Evolutionary conservation across 2,888 invertebrate genomes (phyloP).

Genomic region (Gandaritis pyraliata): DNA sequence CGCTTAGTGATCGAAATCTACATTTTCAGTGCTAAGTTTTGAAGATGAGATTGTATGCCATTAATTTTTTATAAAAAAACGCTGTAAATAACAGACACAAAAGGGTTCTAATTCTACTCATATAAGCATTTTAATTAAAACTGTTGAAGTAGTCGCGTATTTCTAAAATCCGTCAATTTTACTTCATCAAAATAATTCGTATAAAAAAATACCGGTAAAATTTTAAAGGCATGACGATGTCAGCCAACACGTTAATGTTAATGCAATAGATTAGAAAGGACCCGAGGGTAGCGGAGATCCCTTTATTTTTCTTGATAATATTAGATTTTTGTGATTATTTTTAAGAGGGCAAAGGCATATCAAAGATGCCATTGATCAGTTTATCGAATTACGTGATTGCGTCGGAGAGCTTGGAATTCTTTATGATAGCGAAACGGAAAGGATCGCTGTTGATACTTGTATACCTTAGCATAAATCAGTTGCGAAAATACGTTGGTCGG

Average conservation of each 20-base stretch:
- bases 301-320: conserved; percentile 70
- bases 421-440: conserved; percentile 22
- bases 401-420: conserved; percentile 38
- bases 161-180: no score
- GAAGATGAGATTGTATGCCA: neutral
- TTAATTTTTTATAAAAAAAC: no score
- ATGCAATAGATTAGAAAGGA: conserved; percentile 77
- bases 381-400: conserved; percentile 61
- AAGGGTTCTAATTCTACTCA: no score
- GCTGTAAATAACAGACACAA: no score
- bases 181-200: no score
- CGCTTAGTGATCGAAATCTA: conserved; percentile 54
- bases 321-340: conserved; percentile 73
- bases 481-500: conserved; percentile 9
- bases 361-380: conserved; percentile 60
- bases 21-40: conserved; percentile 44
- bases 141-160: no score
- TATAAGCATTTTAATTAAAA: no score
- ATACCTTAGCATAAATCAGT: conserved; percentile 19
- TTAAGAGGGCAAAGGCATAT: conserved; percentile 63
- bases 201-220: conserved; percentile 54
- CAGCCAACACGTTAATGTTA: conserved; percentile 74
- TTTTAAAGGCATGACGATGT: conserved; percentile 66
- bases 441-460: conserved; percentile 4
- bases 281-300: conserved; percentile 56